phyloP scores from a whole-genome alignment of 2,888 invertebrate genomes.

The Pelosia muscerda region DNA sequence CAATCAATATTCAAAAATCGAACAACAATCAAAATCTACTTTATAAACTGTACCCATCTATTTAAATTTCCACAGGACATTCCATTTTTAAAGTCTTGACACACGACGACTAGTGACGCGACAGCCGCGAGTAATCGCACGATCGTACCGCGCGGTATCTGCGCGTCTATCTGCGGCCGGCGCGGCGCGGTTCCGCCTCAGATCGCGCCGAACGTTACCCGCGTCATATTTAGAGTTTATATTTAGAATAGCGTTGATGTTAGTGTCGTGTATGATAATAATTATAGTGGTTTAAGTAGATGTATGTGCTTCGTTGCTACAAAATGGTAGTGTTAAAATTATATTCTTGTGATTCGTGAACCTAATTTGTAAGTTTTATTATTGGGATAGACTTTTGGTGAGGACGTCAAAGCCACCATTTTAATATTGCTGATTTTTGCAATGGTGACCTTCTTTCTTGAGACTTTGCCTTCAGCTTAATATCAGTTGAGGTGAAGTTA shows the following conservation, averaged over 20 bases:
- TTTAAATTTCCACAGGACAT: slow-evolving; percentile 6
- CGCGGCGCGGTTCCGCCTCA: slow-evolving; percentile 24
- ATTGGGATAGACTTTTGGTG: too few relatives aligned
- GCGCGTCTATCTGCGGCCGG: slow-evolving; percentile 20
- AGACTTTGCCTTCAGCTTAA: too few relatives aligned
- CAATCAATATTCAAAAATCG: slow-evolving; percentile 3
- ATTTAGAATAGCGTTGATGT: slow-evolving; percentile 13
- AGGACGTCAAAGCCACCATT: too few relatives aligned
- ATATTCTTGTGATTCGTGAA: too few relatives aligned
- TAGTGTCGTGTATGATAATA: not conserved
- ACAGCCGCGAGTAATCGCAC: slow-evolving; percentile 33
- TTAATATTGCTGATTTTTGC: too few relatives aligned
- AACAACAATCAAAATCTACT: not conserved
- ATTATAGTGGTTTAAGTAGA: not conserved
- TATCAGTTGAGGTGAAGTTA: too few relatives aligned
- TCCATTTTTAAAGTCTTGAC: slow-evolving; percentile 8
- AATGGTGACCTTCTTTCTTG: too few relatives aligned
- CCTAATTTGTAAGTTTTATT: too few relatives aligned
- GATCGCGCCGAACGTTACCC: slow-evolving; percentile 12
- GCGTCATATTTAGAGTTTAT: slow-evolving; percentile 15
- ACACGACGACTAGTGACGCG: slow-evolving; percentile 20
- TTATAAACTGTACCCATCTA: slow-evolving; percentile 1
- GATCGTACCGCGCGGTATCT: slow-evolving; percentile 24
- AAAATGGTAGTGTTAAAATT: not conserved
- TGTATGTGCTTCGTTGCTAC: not conserved